Evolutionary conservation across 1,140 invertebrate species (phyloP).

Genomic region (Hylaeus volcanicus): DNA sequence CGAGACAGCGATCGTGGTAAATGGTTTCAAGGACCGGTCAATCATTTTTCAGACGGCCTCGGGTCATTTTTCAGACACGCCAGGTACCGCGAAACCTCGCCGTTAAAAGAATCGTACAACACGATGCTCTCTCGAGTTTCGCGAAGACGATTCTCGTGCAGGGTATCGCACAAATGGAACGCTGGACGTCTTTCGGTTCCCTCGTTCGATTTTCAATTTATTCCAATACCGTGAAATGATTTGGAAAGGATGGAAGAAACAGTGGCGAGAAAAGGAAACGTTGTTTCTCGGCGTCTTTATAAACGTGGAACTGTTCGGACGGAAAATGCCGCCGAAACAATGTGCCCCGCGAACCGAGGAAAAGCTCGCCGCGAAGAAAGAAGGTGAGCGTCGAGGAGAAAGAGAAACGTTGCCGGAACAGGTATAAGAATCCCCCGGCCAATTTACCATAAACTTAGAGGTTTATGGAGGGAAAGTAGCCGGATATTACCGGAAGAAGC

Average conservation of each 20-base stretch:
- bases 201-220: too few relatives aligned
- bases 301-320: not conserved
- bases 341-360: not conserved
- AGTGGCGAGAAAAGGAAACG: not conserved
- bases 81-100: not conserved
- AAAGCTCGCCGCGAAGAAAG: not conserved
- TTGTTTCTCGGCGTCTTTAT: not conserved
- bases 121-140: too few relatives aligned
- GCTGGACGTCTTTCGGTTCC: too few relatives aligned
- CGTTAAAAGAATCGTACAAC: not conserved
- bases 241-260: not conserved
- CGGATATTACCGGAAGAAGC: slow-evolving; percentile 59
- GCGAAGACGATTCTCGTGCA: too few relatives aligned
- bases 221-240: not conserved
- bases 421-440: slow-evolving; percentile 55
- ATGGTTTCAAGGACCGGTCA: slow-evolving; percentile 37
- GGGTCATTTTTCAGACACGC: slow-evolving; percentile 39
- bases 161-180: too few relatives aligned
- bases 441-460: slow-evolving; percentile 69
- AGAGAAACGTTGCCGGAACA: slow-evolving; percentile 30
- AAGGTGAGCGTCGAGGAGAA: slow-evolving; percentile 6
- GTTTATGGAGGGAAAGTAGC: slow-evolving; percentile 61
- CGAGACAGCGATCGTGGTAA: slow-evolving; percentile 45
- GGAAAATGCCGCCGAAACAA: slow-evolving; percentile 35
- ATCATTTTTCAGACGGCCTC: slow-evolving; percentile 28